Percentiles rank a stretch among this genome's conserved stretches.
Conservation (phyloP, 2,888 invertebrate species). For the Nomada hirtipes region DNA sequence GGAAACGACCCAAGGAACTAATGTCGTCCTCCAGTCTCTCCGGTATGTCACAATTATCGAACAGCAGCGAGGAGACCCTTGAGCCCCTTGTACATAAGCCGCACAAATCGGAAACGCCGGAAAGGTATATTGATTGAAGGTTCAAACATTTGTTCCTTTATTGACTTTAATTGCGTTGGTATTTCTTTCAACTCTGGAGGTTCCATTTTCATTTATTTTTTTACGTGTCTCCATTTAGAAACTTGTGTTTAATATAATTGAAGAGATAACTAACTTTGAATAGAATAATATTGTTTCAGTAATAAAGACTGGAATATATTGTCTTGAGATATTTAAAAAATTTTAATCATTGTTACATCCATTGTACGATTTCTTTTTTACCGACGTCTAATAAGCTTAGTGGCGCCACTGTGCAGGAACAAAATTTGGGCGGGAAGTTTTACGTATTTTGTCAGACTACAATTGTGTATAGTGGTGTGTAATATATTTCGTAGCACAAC, state of each 20-base stretch:
- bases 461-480: not conserved
- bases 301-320: not conserved
- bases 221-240: not conserved
- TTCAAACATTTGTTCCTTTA: not conserved
- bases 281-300: not conserved
- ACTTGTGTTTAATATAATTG: not conserved
- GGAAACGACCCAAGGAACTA: conserved; percentile 81
- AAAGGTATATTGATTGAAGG: conserved; percentile 72
- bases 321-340: no score
- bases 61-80: conserved; percentile 82
- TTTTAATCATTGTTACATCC: not conserved
- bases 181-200: not conserved
- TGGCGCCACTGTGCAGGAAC: conserved; percentile 26
- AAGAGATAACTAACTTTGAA: not conserved
- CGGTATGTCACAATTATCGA: conserved; percentile 83
- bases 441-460: not conserved
- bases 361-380: conserved; percentile 31
- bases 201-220: not conserved
- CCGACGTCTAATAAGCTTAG: conserved; percentile 24
- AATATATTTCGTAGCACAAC: conserved; percentile 74
- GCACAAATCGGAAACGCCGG: conserved; percentile 76
- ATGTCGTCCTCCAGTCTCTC: conserved; percentile 83
- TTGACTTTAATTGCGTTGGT: not conserved
- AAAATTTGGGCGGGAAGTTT: not conserved
- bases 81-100: conserved; percentile 81